These are phyloP conservation scores for Caiman crocodilus DNA, from an alignment of 2,797 vertebrate species.

Conservation along the genomic window DNA sequence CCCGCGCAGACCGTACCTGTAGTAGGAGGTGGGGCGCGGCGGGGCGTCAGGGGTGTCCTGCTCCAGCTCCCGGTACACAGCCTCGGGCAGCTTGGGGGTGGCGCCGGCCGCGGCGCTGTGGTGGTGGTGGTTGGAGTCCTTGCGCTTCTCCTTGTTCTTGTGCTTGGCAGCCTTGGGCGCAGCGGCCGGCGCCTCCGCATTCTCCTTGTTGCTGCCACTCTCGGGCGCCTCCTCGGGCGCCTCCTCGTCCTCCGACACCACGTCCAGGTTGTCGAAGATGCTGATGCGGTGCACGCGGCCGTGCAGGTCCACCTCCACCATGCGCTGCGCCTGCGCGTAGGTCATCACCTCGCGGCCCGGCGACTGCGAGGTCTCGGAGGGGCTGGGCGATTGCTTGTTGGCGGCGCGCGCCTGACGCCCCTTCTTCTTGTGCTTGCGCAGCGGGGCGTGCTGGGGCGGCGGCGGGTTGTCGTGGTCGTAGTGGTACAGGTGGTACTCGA, in stretches of 20 bases:
- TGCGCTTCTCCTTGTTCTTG: constrained; percentile 95
- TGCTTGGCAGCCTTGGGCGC: constrained; percentile 96
- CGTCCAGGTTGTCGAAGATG: constrained; percentile 98
- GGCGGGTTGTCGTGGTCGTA: constrained; percentile 98
- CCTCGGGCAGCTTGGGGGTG: constrained; percentile 95
- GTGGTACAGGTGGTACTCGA: constrained; percentile 98
- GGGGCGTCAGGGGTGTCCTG: constrained; percentile 95
- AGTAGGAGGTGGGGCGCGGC: constrained; percentile 92
- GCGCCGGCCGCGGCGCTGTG: constrained; percentile 90
- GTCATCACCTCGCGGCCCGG: constrained; percentile 97
- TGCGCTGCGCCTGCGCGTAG: constrained; percentile 96
- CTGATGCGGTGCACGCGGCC: constrained; percentile 96
- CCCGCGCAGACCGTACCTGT: constrained; percentile 84
- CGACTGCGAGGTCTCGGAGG: constrained; percentile 93
- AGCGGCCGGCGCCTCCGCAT: constrained; percentile 86
- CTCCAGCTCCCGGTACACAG: constrained; percentile 95
- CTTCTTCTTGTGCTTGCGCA: constrained; percentile 96
- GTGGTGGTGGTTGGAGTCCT: constrained; percentile 88
- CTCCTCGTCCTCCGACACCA: constrained; percentile 95
- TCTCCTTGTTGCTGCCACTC: constrained; percentile 90
- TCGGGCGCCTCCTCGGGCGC: constrained; percentile 81
- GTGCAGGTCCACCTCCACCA: constrained; percentile 97
- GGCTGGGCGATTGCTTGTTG: constrained; percentile 91
- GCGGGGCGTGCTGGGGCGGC: constrained; percentile 88
- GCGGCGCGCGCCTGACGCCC: constrained; percentile 89